Percentiles rank a stretch among this genome's conserved stretches.
These are phyloP conservation scores for Laupala kohalensis DNA, from an alignment of 1,140 invertebrate species.

Conservation along the genomic window DNA sequence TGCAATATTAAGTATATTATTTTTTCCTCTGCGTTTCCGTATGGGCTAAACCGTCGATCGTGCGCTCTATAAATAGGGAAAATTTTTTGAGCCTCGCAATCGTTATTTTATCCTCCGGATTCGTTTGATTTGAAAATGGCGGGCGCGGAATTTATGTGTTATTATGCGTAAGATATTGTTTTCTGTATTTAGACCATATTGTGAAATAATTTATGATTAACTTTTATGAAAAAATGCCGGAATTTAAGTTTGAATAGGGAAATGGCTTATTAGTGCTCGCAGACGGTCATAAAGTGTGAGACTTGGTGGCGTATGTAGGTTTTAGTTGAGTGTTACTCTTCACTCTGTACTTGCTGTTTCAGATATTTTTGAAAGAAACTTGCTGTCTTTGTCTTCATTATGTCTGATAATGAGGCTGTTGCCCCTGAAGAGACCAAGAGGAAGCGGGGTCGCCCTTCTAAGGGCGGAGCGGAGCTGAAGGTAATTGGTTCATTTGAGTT, in stretches of 20 bases:
- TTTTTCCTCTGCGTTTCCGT: conserved; percentile 3
- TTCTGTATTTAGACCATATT: too few relatives aligned
- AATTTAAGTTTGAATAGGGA: background rate
- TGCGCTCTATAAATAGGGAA: conserved; percentile 17
- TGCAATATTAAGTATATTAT: conserved; percentile 8
- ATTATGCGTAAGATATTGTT: too few relatives aligned
- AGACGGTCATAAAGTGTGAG: background rate
- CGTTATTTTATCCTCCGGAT: conserved; percentile 12
- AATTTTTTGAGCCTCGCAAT: conserved; percentile 13
- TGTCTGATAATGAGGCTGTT: conserved; percentile 34
- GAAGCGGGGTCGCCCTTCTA: conserved; percentile 31
- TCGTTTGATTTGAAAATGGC: conserved; percentile 18
- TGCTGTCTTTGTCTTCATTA: conserved; percentile 12
- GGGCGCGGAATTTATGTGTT: conserved; percentile 16
- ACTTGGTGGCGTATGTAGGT: too few relatives aligned
- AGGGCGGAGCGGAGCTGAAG: conserved; percentile 19
- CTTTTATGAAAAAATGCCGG: background rate
- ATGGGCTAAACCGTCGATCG: background rate
- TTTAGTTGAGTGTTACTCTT: background rate
- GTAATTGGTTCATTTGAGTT: too few relatives aligned
- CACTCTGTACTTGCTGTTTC: too few relatives aligned
- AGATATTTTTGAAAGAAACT: background rate
- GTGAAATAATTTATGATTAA: too few relatives aligned
- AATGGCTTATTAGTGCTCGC: background rate
- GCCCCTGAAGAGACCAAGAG: conserved; percentile 29